Percentiles rank a stretch among this genome's conserved stretches.
These are phyloP conservation scores for Microplitis demolitor DNA, from an alignment of 1,140 invertebrate genomes.

Conservation along the genomic window DNA sequence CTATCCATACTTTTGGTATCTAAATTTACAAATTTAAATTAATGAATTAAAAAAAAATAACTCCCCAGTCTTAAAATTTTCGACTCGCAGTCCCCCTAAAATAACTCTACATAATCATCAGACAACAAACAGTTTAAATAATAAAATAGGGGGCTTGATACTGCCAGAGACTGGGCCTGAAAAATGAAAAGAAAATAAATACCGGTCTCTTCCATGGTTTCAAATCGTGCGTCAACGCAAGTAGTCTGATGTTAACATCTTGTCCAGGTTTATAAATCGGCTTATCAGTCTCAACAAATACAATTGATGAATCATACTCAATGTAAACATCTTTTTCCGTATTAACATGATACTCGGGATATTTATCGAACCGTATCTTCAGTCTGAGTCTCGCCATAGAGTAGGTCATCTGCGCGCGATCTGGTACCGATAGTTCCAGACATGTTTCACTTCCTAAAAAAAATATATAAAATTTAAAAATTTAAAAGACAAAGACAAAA, in stretches of 20 bases:
- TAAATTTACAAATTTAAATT: constrained; percentile 35
- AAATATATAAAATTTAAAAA: constrained; percentile 12
- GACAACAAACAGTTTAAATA: neutral
- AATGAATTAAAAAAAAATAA: neutral
- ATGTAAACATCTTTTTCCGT: constrained; percentile 55
- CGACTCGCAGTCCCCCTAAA: too few relatives aligned
- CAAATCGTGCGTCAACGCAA: constrained; percentile 61
- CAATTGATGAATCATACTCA: constrained; percentile 58
- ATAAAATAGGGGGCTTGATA: neutral
- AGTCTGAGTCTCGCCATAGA: constrained; percentile 57
- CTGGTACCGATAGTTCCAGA: constrained; percentile 51
- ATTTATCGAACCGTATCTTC: constrained; percentile 60
- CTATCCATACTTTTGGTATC: constrained; percentile 66
- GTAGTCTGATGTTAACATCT: constrained; percentile 63
- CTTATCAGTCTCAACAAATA: constrained; percentile 65
- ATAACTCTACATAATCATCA: too few relatives aligned
- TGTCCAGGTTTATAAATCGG: constrained; percentile 71
- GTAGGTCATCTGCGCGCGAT: constrained; percentile 42
- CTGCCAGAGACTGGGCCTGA: neutral
- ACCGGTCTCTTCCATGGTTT: constrained; percentile 59
- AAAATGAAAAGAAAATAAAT: constrained; percentile 30
- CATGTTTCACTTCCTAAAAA: constrained; percentile 51
- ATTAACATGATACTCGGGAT: constrained; percentile 61
- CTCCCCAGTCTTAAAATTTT: too few relatives aligned
- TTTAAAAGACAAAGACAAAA: neutral